Percentiles rank a stretch among this genome's conserved stretches.
Evolutionary conservation across 2,888 invertebrate species (phyloP).

Genomic region (Tillus elongatus): DNA sequence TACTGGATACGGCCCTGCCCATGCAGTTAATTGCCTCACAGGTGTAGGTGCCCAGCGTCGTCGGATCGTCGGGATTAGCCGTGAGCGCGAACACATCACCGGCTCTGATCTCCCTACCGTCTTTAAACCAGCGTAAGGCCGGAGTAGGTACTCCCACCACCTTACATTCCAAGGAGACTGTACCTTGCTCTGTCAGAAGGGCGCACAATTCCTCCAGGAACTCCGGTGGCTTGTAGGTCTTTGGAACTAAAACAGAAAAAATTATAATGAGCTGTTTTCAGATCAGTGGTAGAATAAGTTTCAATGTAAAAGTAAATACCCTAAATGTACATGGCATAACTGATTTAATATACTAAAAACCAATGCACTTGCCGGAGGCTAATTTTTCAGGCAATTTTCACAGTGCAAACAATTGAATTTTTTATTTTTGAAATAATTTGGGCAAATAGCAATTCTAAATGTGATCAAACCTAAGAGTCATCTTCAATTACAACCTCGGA

Average conservation of each 20-base stretch:
- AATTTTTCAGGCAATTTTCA: too few relatives aligned
- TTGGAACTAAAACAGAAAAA: constrained; percentile 54
- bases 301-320: too few relatives aligned
- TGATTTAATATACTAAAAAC: too few relatives aligned
- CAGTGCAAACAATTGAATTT: too few relatives aligned
- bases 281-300: too few relatives aligned
- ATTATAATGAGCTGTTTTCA: constrained; percentile 4
- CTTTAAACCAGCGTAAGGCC: constrained; percentile 64
- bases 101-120: constrained; percentile 78
- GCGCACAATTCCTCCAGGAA: constrained; percentile 79
- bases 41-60: constrained; percentile 77
- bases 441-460: too few relatives aligned
- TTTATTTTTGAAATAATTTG: too few relatives aligned
- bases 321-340: too few relatives aligned
- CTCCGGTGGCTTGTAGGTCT: constrained; percentile 80
- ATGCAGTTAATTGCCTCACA: constrained; percentile 85
- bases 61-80: constrained; percentile 75
- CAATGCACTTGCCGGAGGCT: too few relatives aligned
- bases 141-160: constrained; percentile 84
- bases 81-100: constrained; percentile 83
- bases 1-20: constrained; percentile 75
- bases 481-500: too few relatives aligned
- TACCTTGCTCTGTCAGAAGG: constrained; percentile 76
- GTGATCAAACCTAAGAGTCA: too few relatives aligned
- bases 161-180: constrained; percentile 85